Evolutionary conservation across 1,140 invertebrate genomes (phyloP), one percentile per base, ranked within the genome.

Genomic region (Pogonus chalceus): DNA sequence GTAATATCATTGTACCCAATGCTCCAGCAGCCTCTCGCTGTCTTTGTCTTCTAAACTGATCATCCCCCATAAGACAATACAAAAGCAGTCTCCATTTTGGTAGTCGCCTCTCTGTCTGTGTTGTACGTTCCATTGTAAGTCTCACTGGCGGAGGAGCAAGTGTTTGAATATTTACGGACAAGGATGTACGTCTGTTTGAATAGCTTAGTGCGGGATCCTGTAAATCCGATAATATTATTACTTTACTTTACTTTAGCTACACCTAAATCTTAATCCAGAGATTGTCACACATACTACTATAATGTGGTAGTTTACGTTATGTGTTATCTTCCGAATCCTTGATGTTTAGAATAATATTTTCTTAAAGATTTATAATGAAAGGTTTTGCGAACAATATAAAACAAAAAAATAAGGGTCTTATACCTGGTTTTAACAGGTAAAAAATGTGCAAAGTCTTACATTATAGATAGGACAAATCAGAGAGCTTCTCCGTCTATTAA

Each of bases 61-160:
- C 84, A 61, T 90, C 84, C 0, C 87, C 88, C 24, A 83, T 80
- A 1, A 92, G 72, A 65, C 88, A 91, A 61, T 87, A 86, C 21
- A 88, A 69, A 55, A 90, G 81, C 62, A 90, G 87, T 43, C 78
- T 75, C 81, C 84, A 88, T 60, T 81, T 83, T 0, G 85, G 82
- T 20, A 87, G 74, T 56, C 79, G 75, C 3, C 67, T 70, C 65
- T 90, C 87, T 0, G 87, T 91, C 73, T 91, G 88, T 0, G 88
- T 91, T 50, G 84, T 87, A 20, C 84, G 74, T 63, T 89, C 86
- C 77, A 88, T 81, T 0, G 84, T 88, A 12, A 78, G 72, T 0
- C 76, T 72, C 51, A 69, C 69, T 47, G 71, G 65, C 39, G 73
- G 70, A 23, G 59, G 54, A 43, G 37, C 37, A 9, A 43, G 37